Percentiles rank a stretch among this genome's conserved stretches.
Conservation (phyloP, 2,113 vertebrate genomes). For the Lates calcarifer region DNA sequence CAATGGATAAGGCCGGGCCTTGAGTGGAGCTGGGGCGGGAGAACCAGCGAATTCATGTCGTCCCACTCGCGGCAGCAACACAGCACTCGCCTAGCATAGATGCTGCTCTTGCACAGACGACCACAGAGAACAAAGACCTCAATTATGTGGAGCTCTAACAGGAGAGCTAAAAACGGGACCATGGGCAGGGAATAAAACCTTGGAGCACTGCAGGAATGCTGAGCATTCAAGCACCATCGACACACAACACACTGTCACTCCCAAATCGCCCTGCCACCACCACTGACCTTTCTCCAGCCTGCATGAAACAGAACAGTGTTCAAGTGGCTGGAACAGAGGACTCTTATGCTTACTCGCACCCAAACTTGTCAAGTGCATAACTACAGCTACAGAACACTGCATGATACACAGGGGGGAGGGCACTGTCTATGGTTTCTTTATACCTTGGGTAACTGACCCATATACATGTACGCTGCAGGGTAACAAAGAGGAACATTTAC, state of each 20-base stretch:
- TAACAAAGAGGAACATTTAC: slow-evolving; percentile 46
- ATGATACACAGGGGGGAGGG: slow-evolving; percentile 18
- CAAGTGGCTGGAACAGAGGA: slow-evolving; percentile 74
- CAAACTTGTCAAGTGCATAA: slow-evolving; percentile 58
- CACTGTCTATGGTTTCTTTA: slow-evolving; percentile 52
- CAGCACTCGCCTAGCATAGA: slow-evolving; percentile 48
- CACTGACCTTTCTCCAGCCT: slow-evolving; percentile 69
- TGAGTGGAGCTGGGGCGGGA: slow-evolving; percentile 28
- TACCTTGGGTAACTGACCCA: slow-evolving; percentile 55
- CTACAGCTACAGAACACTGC: slow-evolving; percentile 59
- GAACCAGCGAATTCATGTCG: slow-evolving; percentile 47
- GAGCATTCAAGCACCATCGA: slow-evolving; percentile 62
- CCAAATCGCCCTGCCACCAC: slow-evolving; percentile 47
- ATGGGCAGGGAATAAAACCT: slow-evolving; percentile 71
- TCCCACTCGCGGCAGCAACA: slow-evolving; percentile 55
- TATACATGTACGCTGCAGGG: slow-evolving; percentile 27
- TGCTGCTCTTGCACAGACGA: slow-evolving; percentile 45
- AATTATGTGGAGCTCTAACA: slow-evolving; percentile 77
- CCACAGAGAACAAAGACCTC: slow-evolving; percentile 80
- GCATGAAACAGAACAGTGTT: slow-evolving; percentile 74
- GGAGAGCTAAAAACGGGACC: slow-evolving; percentile 78
- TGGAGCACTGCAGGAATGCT: slow-evolving; percentile 75
- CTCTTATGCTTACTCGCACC: slow-evolving; percentile 64
- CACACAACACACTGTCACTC: slow-evolving; percentile 73
- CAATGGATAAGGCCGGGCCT: slow-evolving; percentile 58